These are phyloP conservation scores for Byasa hedistus DNA, from an alignment of 2,888 invertebrate species.

Conservation along the genomic window DNA sequence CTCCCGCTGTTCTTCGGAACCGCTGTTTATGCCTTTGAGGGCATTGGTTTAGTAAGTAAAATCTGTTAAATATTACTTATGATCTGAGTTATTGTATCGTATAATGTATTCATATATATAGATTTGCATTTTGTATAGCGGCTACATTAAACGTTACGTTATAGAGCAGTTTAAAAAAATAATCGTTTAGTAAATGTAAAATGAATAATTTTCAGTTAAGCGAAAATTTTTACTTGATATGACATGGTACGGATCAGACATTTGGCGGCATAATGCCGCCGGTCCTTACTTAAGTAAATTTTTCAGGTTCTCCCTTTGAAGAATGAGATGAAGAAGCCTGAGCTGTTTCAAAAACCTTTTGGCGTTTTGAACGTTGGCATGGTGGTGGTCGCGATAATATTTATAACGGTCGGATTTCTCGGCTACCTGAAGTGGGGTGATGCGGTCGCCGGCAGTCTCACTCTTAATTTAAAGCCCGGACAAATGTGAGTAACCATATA, in stretches of 20 bases:
- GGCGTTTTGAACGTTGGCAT: constrained; percentile 96
- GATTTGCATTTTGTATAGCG: too few species aligned
- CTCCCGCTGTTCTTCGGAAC: constrained; percentile 97
- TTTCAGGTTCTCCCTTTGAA: constrained; percentile 93
- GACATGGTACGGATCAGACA: neutral
- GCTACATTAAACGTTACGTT: too few species aligned
- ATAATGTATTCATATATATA: too few species aligned
- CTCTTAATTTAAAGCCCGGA: constrained; percentile 87
- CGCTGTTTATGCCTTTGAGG: constrained; percentile 97
- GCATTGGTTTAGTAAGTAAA: constrained; percentile 89
- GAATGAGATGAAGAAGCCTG: constrained; percentile 92
- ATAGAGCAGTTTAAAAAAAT: too few species aligned
- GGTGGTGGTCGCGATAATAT: constrained; percentile 87
- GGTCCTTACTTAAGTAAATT: neutral
- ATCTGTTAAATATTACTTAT: neutral
- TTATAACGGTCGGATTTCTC: constrained; percentile 90
- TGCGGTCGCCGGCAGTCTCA: constrained; percentile 89
- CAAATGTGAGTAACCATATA: constrained; percentile 70
- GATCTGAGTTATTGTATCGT: neutral
- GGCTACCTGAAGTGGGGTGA: constrained; percentile 95
- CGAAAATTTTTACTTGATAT: too few species aligned
- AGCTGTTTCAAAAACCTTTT: constrained; percentile 86
- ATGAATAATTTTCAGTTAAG: too few species aligned
- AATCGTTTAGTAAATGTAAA: too few species aligned
- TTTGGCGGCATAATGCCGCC: neutral